These are phyloP conservation scores for Podarcis raffonei DNA, from an alignment of 2,113 vertebrate species.

Conservation along the genomic window DNA sequence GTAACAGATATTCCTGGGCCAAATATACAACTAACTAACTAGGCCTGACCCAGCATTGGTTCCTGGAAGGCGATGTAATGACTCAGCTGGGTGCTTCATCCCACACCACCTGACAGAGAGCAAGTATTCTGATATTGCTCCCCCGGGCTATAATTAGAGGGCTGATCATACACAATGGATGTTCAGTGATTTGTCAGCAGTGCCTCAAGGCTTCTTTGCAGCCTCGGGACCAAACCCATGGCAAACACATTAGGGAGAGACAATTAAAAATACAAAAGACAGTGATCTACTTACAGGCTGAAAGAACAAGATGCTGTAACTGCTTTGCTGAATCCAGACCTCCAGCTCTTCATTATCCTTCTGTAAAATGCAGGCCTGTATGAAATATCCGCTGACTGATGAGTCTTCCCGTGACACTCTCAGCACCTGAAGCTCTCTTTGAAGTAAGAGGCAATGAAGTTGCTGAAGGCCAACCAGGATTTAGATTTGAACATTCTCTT, in stretches of 20 bases:
- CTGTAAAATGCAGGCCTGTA: not conserved
- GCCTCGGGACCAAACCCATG: not conserved
- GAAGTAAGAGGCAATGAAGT: not conserved
- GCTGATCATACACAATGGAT: not conserved
- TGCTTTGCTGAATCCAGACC: not conserved
- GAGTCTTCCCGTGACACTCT: not conserved
- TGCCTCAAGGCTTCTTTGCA: not conserved
- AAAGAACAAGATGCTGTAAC: not conserved
- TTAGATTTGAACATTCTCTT: not conserved
- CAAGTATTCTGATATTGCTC: not conserved
- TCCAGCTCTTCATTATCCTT: not conserved
- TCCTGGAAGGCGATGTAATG: not conserved
- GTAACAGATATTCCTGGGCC: not conserved
- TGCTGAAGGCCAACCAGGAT: not conserved
- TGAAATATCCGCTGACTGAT: not conserved
- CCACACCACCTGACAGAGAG: not conserved
- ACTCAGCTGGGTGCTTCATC: not conserved
- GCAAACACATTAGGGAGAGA: not conserved
- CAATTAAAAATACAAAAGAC: conserved; percentile 13
- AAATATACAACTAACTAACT: not conserved
- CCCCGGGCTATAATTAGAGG: not conserved
- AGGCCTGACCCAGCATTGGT: not conserved
- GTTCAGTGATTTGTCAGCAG: not conserved
- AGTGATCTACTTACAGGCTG: not conserved
- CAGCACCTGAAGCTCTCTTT: not conserved